phyloP scores from a whole-genome alignment of 2,888 invertebrate species.

The Augiades crinisus region DNA sequence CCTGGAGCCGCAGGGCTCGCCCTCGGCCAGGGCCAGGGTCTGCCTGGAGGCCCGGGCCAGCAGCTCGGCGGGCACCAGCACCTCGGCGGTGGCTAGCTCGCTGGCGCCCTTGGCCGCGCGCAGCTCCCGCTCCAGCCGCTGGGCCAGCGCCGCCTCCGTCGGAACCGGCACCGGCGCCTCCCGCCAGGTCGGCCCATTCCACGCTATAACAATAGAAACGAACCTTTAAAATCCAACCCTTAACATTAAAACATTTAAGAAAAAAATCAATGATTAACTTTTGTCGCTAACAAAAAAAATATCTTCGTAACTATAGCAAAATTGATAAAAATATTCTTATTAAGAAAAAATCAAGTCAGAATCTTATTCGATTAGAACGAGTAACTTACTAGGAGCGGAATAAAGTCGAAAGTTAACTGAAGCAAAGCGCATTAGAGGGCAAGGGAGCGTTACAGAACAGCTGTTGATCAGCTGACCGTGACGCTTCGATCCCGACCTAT shows the following conservation, averaged over 20 bases:
- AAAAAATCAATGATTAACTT: too few species aligned
- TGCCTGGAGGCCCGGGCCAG: constrained; percentile 89
- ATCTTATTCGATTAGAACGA: not conserved
- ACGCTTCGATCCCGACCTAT: constrained; percentile 38
- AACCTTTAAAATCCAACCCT: constrained; percentile 35
- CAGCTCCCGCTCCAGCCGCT: constrained; percentile 89
- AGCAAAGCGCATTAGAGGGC: constrained; percentile 39
- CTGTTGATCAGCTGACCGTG: constrained; percentile 65
- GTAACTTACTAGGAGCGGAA: constrained; percentile 3
- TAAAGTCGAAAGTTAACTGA: constrained; percentile 14
- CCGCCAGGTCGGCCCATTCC: constrained; percentile 73
- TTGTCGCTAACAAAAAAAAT: too few species aligned
- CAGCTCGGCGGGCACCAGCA: constrained; percentile 91
- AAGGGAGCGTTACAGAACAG: constrained; percentile 57
- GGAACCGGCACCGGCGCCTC: constrained; percentile 76
- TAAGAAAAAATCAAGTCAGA: too few species aligned
- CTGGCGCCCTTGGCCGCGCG: constrained; percentile 89
- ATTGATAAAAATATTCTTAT: too few species aligned
- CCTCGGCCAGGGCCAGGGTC: constrained; percentile 91
- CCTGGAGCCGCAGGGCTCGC: constrained; percentile 93
- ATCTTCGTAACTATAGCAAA: too few species aligned
- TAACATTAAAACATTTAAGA: constrained; percentile 28
- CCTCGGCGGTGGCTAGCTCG: constrained; percentile 91
- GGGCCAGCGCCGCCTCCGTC: constrained; percentile 85
- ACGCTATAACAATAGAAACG: constrained; percentile 62